These are phyloP conservation scores for Choloepus hoffmanni DNA, from an alignment of 2,113 vertebrate species.

Conservation along the genomic window DNA sequence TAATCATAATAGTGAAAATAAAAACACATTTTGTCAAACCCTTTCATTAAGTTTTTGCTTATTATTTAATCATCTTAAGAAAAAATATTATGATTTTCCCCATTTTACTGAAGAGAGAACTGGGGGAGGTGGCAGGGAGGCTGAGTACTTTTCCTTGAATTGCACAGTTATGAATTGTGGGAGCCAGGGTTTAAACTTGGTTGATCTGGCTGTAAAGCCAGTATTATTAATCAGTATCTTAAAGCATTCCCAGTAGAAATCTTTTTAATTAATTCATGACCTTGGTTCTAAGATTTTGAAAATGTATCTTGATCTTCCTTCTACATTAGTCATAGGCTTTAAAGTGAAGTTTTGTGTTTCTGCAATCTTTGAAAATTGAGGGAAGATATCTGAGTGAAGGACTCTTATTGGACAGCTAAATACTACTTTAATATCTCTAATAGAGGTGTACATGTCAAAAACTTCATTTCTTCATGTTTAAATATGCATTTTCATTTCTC, in stretches of 20 bases:
- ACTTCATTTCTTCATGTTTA: neutral
- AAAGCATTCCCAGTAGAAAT: neutral
- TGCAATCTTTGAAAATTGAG: neutral
- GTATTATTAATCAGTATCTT: neutral
- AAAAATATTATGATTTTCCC: neutral
- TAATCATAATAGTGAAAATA: neutral
- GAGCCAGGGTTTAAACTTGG: too few species aligned
- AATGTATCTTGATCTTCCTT: neutral
- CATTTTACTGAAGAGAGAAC: neutral
- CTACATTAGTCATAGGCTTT: neutral
- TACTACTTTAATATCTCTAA: neutral
- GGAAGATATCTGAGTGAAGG: neutral
- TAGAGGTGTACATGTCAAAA: neutral
- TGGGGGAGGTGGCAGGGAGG: neutral
- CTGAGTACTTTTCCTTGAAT: neutral
- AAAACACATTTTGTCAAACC: neutral
- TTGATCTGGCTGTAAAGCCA: neutral
- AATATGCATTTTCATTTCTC: neutral
- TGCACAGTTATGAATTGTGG: neutral
- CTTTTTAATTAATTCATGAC: neutral
- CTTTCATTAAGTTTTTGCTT: neutral
- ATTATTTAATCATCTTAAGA: neutral
- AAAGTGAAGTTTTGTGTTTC: conserved; percentile 3
- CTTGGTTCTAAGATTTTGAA: neutral
- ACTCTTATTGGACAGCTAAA: neutral